Conservation (phyloP, 2,888 invertebrate genomes). For the Carpatolechia fugitivella region DNA sequence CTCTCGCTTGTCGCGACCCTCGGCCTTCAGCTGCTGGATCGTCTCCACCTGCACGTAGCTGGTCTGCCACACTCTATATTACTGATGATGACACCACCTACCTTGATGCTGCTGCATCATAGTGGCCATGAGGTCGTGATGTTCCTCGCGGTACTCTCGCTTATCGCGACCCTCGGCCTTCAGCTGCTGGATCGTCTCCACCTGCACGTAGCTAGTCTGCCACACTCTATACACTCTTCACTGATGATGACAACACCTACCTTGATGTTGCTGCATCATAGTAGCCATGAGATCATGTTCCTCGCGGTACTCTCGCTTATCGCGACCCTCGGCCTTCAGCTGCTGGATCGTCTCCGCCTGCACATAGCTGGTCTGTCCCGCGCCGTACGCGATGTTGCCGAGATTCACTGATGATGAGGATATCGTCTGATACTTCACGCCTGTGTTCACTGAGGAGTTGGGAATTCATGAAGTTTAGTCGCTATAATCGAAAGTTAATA, state of each 20-base stretch:
- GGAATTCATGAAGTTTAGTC: not conserved
- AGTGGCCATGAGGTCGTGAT: constrained; percentile 77
- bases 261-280: constrained; percentile 73
- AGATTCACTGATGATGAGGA: constrained; percentile 65
- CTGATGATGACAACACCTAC: constrained; percentile 66
- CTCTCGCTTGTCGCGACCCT: constrained; percentile 59
- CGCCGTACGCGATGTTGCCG: constrained; percentile 67
- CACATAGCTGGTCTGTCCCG: constrained; percentile 58
- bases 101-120: constrained; percentile 74
- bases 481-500: too few species aligned
- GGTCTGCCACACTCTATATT: constrained; percentile 65
- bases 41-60: constrained; percentile 56
- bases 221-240: constrained; percentile 69
- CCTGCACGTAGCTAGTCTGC: constrained; percentile 56
- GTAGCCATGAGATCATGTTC: constrained; percentile 77
- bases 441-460: constrained; percentile 57
- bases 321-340: constrained; percentile 44
- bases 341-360: constrained; percentile 55
- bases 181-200: constrained; percentile 51
- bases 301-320: constrained; percentile 68
- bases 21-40: constrained; percentile 51
- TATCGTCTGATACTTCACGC: constrained; percentile 74
- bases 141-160: constrained; percentile 72
- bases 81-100: constrained; percentile 67
- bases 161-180: constrained; percentile 52